Percentiles rank a stretch among this genome's conserved stretches.
Conservation (phyloP, 2,113 vertebrate species). For the Calyptommatus sinebrachiatus region DNA sequence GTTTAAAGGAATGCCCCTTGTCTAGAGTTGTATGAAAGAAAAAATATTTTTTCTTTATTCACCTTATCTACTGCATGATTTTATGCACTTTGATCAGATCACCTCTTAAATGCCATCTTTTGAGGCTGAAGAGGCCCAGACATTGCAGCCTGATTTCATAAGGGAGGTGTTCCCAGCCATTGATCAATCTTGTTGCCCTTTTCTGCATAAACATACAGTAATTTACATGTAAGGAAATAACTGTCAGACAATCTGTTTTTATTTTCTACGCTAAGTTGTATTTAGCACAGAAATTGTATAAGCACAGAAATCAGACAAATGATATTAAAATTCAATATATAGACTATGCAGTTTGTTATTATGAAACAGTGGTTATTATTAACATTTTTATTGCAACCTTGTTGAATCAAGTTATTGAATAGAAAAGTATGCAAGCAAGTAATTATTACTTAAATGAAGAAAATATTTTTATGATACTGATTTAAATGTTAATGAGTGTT, state of each 20-base stretch:
- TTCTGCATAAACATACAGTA: constrained; percentile 8
- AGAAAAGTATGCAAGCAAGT: neutral
- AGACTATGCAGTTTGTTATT: neutral
- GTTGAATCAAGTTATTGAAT: neutral
- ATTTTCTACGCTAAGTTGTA: neutral
- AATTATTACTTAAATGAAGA: neutral
- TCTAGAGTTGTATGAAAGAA: too few species aligned
- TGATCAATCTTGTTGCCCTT: too few species aligned
- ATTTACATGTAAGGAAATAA: constrained; percentile 35
- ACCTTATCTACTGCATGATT: too few species aligned
- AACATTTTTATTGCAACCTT: constrained; percentile 21
- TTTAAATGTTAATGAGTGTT: constrained; percentile 6
- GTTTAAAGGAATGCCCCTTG: too few species aligned
- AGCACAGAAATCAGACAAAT: neutral
- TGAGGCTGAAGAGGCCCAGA: too few species aligned
- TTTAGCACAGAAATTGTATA: too few species aligned
- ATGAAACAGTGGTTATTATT: neutral
- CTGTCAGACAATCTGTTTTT: constrained; percentile 19
- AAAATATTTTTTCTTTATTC: too few species aligned
- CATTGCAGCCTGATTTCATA: too few species aligned
- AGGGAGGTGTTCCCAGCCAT: too few species aligned
- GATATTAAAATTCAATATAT: constrained; percentile 25
- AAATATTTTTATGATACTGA: neutral
- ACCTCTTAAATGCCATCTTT: too few species aligned
- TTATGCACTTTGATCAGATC: too few species aligned